phyloP scores from a whole-genome alignment of 2,888 invertebrate genomes.

The Drosophila austrosaltans region DNA sequence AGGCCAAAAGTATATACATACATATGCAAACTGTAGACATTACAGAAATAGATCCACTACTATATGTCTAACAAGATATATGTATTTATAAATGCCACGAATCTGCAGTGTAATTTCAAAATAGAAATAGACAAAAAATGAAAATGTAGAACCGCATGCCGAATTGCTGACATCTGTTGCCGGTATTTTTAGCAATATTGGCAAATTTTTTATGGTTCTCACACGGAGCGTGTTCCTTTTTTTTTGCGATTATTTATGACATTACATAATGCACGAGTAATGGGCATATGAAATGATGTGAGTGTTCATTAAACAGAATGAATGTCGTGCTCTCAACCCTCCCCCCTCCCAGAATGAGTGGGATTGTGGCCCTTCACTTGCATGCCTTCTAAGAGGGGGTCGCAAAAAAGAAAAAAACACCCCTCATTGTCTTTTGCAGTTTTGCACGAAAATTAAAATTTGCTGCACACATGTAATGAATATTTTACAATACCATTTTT shows the following conservation, averaged over 20 bases:
- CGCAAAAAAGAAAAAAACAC: slow-evolving; percentile 45
- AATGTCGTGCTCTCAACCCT: slow-evolving; percentile 66
- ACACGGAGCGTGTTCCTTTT: slow-evolving; percentile 60
- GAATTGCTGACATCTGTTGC: slow-evolving; percentile 75
- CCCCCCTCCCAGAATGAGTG: slow-evolving; percentile 33
- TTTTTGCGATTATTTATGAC: slow-evolving; percentile 68
- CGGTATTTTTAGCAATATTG: slow-evolving; percentile 74
- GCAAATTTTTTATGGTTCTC: slow-evolving; percentile 78
- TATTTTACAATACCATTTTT: slow-evolving; percentile 60
- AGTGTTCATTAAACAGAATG: slow-evolving; percentile 79
- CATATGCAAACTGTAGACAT: neutral
- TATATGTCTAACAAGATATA: neutral
- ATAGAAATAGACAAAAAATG: slow-evolving; percentile 34
- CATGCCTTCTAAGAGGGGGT: slow-evolving; percentile 7
- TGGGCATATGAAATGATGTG: slow-evolving; percentile 48
- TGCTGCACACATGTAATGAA: slow-evolving; percentile 76
- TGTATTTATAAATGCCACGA: neutral
- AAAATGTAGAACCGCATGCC: slow-evolving; percentile 25
- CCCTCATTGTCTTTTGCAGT: slow-evolving; percentile 54
- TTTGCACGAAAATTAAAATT: slow-evolving; percentile 66
- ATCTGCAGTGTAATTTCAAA: slow-evolving; percentile 33
- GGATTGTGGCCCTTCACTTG: slow-evolving; percentile 13
- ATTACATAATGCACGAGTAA: slow-evolving; percentile 71
- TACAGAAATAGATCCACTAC: neutral
- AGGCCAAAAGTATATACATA: neutral